Base-by-base conservation (phyloP, 1,140 invertebrate genomes). In the Anastatus disparis region DNA sequence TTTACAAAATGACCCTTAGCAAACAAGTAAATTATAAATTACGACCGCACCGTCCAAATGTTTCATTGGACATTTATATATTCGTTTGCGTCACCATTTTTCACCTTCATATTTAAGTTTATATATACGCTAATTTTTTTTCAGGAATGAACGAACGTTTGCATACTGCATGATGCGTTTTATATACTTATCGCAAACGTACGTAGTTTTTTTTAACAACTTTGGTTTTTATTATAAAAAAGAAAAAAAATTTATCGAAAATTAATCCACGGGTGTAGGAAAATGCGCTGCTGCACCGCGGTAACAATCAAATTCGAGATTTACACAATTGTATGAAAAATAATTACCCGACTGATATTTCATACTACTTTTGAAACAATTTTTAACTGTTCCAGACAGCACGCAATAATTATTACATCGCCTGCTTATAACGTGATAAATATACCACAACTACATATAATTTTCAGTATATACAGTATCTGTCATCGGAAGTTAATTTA, bases 391-490 rank as follows among this genome's bases (percentile, higher is more conserved):
- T 61, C 63, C 74, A 72, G 70, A 72, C 67, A 72, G 56, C 59
- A 65, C 70, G 66, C 42, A 70, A 70, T 74, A 58, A 58, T 44
- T 22, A 50, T 42, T 69, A 56, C 58, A 59, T 70, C 50, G 48
- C 59, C 68, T 71, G 63, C 29, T 62, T 72, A 75, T 52, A 67
- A 63, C 48, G 69, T 53, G 52, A 70, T 71, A 71, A 71, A 67
- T 69, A 44, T 76, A 74, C 67, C 68, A 71, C 68, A 72, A 48
- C 62, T 74, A 71, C 59, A 50, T 75, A 48, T 63, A 66, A 66
- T 38, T 63, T 61, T 63, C 3, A 48, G 50, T 17, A 76, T 72
- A 70, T 73, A 73, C 71, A 76, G 65, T 75, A 58, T 76, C 46
- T 75, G 52, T 72, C 53, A 70, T 65, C 65, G 56, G 59, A 66